phyloP scores from a whole-genome alignment of 2,113 vertebrate species.

The Perognathus longimembris region DNA sequence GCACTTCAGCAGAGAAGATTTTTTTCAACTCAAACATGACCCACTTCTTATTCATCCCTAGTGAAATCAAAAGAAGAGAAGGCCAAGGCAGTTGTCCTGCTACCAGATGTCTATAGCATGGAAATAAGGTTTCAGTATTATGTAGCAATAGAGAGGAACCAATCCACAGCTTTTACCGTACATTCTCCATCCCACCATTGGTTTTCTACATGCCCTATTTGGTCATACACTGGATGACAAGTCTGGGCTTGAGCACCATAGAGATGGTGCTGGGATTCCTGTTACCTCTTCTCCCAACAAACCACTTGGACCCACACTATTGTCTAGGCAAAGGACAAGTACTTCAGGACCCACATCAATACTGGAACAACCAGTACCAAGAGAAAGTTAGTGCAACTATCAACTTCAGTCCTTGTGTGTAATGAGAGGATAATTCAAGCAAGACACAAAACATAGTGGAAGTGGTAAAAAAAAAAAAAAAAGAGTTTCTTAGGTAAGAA shows the following conservation, averaged over 20 bases:
- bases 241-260: neutral
- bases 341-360: neutral
- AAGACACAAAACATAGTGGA: no score
- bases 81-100: neutral
- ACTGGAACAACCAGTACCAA: neutral
- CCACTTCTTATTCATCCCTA: neutral
- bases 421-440: no score
- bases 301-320: neutral
- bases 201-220: neutral
- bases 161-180: neutral
- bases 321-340: neutral
- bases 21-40: neutral
- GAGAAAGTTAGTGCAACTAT: no score
- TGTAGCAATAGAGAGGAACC: neutral
- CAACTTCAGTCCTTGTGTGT: no score
- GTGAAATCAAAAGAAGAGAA: neutral
- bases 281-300: neutral
- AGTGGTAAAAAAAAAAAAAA: no score
- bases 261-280: neutral
- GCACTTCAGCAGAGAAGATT: neutral
- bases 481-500: no score
- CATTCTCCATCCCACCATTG: neutral
- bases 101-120: no score
- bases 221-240: neutral
- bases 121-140: no score